Evolutionary conservation across 2,113 vertebrate genomes (phyloP), one percentile per base, ranked within the genome.

Genomic region (Osmerus eperlanus): DNA sequence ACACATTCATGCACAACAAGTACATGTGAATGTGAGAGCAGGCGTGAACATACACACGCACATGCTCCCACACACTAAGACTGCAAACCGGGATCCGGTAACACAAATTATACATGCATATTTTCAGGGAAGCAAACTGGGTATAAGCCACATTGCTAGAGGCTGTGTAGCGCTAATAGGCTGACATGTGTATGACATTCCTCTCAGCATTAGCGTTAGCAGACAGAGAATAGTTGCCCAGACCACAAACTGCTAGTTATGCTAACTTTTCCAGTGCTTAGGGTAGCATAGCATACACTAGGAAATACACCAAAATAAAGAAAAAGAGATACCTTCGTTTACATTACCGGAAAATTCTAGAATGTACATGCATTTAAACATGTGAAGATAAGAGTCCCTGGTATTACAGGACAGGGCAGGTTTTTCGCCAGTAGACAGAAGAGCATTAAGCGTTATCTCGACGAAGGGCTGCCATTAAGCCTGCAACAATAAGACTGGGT

Each of bases 361-460:
- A 47, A 47, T 7, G 41, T 47, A 47, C 41, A 11, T 2, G 73
- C 71, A 73, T 76, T 84, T 75, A 68, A 68, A 36, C 4, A 47
- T 74, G 84, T 87, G 84, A 82, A 85, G 82, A 83, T 83, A 7
- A 76, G 68, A 63, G 78, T 86, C 81, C 83, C 86, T 65, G 65
- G 84, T 83, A 82, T 78, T 87, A 84, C 79, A 76, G 60, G 14
- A 64, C 51, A 0, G 60, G 79, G 82, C 77, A 71, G 82, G 80
- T 75, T 80, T 84, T 47, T 83, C 60, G 75, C 73, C 80, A 56
- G 74, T 73, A 78, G 85, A 88, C 84, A 78, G 78, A 29, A 47
- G 72, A 77, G 79, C 79, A 86, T 86, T 86, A 86, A 80, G 71
- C 4, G 72, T 86, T 92, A 91, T 92, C 87, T 83, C 67, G 70